These are phyloP conservation scores for Diorhabda sublineata DNA, from an alignment of 1,140 invertebrate species.

Conservation along the genomic window DNA sequence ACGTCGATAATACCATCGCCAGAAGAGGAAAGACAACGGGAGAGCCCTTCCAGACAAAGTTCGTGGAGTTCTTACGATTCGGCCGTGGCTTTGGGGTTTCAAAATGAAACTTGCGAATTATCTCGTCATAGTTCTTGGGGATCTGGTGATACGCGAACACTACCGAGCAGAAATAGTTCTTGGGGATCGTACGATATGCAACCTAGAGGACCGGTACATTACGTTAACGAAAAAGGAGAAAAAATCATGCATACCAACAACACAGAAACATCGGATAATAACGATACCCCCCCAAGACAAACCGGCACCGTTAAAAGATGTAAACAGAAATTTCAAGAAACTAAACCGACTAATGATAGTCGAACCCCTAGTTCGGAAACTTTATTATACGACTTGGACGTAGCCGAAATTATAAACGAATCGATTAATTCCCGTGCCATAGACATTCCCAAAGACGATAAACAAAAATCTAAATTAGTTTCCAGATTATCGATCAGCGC, in stretches of 20 bases:
- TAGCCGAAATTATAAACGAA: constrained; percentile 28
- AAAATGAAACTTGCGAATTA: constrained; percentile 51
- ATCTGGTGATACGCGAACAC: constrained; percentile 61
- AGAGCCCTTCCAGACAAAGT: constrained; percentile 62
- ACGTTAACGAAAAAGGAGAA: constrained; percentile 40
- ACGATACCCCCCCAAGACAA: constrained; percentile 62
- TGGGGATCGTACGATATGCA: constrained; percentile 70
- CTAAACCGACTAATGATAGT: constrained; percentile 39
- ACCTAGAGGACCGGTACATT: constrained; percentile 43
- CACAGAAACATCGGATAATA: constrained; percentile 50
- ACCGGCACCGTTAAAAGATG: constrained; percentile 66
- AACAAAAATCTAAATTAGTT: constrained; percentile 12
- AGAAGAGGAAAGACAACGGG: constrained; percentile 35
- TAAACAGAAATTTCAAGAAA: constrained; percentile 66
- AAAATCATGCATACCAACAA: constrained; percentile 32
- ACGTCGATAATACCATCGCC: constrained; percentile 42
- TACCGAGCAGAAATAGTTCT: constrained; percentile 68
- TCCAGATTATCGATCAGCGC: constrained; percentile 59
- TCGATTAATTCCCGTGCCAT: constrained; percentile 37
- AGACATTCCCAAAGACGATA: constrained; percentile 35
- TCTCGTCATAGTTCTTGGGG: constrained; percentile 83
- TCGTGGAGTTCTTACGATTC: constrained; percentile 79
- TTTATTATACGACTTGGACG: constrained; percentile 15
- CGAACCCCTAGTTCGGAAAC: constrained; percentile 33
- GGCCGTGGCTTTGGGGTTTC: constrained; percentile 61